Base-by-base conservation (phyloP, 2,888 invertebrate species). In the Torymus texanus region DNA sequence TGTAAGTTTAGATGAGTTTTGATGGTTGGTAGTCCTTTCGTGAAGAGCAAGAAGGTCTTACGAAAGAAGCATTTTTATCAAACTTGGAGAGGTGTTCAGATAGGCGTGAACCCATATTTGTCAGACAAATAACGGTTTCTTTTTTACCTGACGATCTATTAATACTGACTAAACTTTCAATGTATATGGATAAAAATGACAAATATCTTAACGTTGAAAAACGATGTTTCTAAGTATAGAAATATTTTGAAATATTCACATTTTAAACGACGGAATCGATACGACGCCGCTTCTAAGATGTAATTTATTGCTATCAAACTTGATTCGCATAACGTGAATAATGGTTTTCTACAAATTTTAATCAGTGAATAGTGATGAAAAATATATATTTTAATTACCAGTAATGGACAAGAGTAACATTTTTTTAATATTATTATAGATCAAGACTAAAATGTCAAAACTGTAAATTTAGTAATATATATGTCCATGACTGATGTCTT, bases 401-500 rank as follows among this genome's bases (percentile, higher is more conserved):
- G 74, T 74, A 51, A 66, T 74, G 74, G 58, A 74, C 56, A 55
- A 74, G 56, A 65, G 21, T 29, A 62, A 62, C 2, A 66, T 21
- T 3, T n/a, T 68, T n/a, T 1, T n/a, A n/a, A 24, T n/a, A 14
- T 29, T 68, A 10, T 2, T 41, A 41, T 16, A 55, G 10, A 53
- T 21, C 24, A 29, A 29, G 2, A 29, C 29, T 29, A 29, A 29
- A 29, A 29, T 29, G n/a, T 41, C n/a, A 5, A 14, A 50, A 65
- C 50, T 50, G n/a, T 2, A n/a, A 59, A 58, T 29, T 67, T 41
- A 41, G 41, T 8, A 8, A 8, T 41, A 41, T 8, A 41, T 41
- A 41, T 79, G 74, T 29, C 63, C 63, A 79, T 68, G 70, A 79
- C 74, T 70, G 78, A n/a, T 58, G 61, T 3, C 56, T 50, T 29